Percentiles rank a stretch among this genome's conserved stretches.
Evolutionary conservation across 2,888 invertebrate genomes (phyloP).

Genomic region (Vannuccia rotundouncinata): DNA sequence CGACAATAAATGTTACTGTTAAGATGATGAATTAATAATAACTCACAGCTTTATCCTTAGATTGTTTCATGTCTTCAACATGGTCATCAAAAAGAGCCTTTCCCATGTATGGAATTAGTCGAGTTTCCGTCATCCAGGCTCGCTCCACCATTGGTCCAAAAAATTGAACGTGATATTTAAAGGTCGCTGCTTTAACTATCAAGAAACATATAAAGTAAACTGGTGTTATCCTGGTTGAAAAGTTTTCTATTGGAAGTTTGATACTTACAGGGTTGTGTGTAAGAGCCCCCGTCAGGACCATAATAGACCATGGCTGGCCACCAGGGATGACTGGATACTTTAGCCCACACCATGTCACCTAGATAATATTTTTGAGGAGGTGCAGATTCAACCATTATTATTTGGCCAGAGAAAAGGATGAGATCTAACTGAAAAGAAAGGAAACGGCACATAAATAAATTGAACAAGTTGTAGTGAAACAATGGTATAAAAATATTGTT

Average conservation of each 20-base stretch:
- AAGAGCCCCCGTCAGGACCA: constrained; percentile 2
- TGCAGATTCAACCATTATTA: no score
- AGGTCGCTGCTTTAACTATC: background rate
- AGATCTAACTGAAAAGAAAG: no score
- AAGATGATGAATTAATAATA: background rate
- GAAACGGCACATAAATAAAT: no score
- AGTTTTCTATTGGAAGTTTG: no score
- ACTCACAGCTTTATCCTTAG: background rate
- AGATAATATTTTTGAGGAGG: background rate
- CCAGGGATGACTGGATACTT: constrained; percentile 7
- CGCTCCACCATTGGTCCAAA: constrained; percentile 35
- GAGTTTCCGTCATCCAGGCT: constrained; percentile 31
- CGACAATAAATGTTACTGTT: no score
- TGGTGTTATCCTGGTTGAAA: no score
- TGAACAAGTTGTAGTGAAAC: no score
- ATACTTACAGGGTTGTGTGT: background rate
- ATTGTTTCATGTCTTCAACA: constrained; percentile 30
- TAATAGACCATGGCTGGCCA: background rate
- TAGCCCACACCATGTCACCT: constrained; percentile 10
- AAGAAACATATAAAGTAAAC: no score
- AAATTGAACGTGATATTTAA: constrained; percentile 33
- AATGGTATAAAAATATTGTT: no score
- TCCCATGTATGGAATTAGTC: constrained; percentile 27
- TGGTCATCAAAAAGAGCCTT: constrained; percentile 32
- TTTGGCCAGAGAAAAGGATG: no score